These are phyloP conservation scores for Gibbula magus DNA, from an alignment of 2,888 invertebrate species.

Conservation along the genomic window DNA sequence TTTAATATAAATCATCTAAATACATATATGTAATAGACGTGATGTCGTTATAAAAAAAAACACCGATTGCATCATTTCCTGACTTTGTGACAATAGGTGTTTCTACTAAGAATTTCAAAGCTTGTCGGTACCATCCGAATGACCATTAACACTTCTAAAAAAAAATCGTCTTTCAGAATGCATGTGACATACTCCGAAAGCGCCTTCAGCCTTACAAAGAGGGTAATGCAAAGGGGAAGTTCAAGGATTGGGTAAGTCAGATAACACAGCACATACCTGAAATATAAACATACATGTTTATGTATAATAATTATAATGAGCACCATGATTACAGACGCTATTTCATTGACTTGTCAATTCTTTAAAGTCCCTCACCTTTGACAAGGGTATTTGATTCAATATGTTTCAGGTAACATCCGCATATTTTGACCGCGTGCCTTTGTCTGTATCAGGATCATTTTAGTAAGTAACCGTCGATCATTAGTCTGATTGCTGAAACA, in stretches of 20 bases:
- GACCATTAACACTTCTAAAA: not conserved
- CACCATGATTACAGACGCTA: not conserved
- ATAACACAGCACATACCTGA: not conserved
- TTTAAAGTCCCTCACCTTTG: constrained; percentile 74
- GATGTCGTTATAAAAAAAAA: not conserved
- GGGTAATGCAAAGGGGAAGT: constrained; percentile 84
- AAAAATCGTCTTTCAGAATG: constrained; percentile 75
- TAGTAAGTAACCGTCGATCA: constrained; percentile 58
- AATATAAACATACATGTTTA: not conserved
- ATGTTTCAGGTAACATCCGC: constrained; percentile 81
- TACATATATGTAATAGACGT: no score
- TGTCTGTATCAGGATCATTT: constrained; percentile 90
- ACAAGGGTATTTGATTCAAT: constrained; percentile 66
- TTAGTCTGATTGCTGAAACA: not conserved
- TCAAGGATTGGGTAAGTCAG: constrained; percentile 84
- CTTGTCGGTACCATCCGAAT: not conserved
- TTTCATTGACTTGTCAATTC: not conserved
- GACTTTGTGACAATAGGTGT: not conserved
- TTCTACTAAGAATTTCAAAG: not conserved
- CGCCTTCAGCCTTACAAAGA: constrained; percentile 85
- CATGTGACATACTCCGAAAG: constrained; percentile 84
- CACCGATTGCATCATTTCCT: not conserved
- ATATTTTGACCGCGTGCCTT: constrained; percentile 84
- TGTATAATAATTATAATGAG: not conserved
- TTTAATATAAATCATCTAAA: no score